phyloP scores from a whole-genome alignment of 2,113 vertebrate genomes.

The Saccopteryx bilineata region DNA sequence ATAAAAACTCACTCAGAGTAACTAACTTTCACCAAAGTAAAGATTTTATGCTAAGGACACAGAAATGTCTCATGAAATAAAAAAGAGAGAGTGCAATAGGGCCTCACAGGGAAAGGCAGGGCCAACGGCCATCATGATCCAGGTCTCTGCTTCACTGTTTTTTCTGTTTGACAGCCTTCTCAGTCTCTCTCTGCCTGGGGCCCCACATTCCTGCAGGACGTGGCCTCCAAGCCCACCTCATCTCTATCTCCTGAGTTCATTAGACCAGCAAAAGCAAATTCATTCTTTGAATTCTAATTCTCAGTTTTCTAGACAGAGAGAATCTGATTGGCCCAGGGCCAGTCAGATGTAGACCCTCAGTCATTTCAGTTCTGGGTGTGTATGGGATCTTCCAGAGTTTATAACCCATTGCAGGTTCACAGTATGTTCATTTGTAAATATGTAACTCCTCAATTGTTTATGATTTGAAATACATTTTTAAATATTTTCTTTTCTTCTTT shows the following conservation, averaged over 20 bases:
- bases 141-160: neutral
- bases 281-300: neutral
- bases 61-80: neutral
- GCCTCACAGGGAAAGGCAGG: neutral
- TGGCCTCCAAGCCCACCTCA: neutral
- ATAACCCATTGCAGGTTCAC: neutral
- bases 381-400: neutral
- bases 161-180: neutral
- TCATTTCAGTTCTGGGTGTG: neutral
- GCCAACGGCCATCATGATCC: accelerated
- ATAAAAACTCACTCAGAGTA: neutral
- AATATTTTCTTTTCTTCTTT: neutral
- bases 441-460: neutral
- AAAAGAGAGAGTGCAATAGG: neutral
- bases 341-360: neutral
- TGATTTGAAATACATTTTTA: neutral
- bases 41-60: neutral
- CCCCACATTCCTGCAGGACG: no score
- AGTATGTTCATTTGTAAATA: neutral
- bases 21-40: neutral
- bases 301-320: neutral
- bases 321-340: neutral
- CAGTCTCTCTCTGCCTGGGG: neutral
- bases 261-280: neutral
- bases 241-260: neutral